Evolutionary conservation across 2,888 invertebrate species (phyloP), one percentile per base, ranked within the genome.

Genomic region (Thelaira solivaga): DNA sequence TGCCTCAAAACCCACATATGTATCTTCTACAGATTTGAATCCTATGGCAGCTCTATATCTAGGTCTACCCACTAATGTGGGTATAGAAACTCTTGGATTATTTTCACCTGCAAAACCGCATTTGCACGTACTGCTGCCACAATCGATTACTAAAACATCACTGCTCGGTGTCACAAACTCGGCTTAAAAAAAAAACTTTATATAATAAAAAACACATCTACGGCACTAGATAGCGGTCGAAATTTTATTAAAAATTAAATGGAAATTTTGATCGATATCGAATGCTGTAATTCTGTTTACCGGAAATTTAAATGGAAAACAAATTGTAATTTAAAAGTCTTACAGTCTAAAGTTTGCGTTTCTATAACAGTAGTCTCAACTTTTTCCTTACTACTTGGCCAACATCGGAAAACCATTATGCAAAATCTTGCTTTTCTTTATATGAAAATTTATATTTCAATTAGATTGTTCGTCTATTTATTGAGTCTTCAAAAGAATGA

Each of bases 101-200:
- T 8, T 51, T 3, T 71, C 69, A 29, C 69, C 61, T 1, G 61
- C 20, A 51, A 71, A 61, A 2, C 69, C 69, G 10, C n/a, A 29
- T 34, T 41, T 71, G 16, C 49, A 51, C 11, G 41, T 13, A 43
- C 39, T 13, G 5, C 43, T 43, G 34, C 69, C 69, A 34, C 69
- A 49, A 26, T 71, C 69, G 16, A 71, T 26, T 24, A 71, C 51
- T n/a, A 71, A 1, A 1, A 61, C 1, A 36, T 71, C 24, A n/a
- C 43, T 61, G 2, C 8, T 2, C 6, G 61, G 31, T 29, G 7
- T 1, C 1, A 11, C 3, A 24, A 61, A 34, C 0, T 51, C 49
- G 51, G 41, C 61, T 61, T 53, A 6, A 41, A 41, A 7, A 53
- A 7, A 41, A 16, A 31, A n/a, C n/a, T 39, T 13, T 4, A 39